Evolutionary conservation across 2,888 invertebrate genomes (phyloP), one percentile per base, ranked within the genome.

Genomic region (Philonicus albiceps): DNA sequence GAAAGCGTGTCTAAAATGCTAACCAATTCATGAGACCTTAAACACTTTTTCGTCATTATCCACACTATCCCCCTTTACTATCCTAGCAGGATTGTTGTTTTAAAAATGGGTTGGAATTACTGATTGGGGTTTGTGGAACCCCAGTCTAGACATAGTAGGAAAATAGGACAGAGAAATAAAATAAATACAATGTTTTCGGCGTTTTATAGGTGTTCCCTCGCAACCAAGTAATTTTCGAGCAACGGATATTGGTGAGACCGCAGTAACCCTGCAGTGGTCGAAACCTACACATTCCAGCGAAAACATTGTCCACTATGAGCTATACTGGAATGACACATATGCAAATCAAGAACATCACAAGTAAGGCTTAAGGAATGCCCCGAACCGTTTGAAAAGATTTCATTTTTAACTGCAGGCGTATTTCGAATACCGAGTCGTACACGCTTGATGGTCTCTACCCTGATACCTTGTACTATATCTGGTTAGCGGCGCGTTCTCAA

Each of bases 251-350:
- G 97, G 97, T 84, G 98, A 99, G 92, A 97, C 97, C 84, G 95
- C 96, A 87, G 97, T 99, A 86, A 96, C 96, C 87, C 94, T 99
- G 90, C 96, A 96, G 89, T 99, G 99, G 99, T 96, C 96, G 87
- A 95, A 96, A 90, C 99, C 99, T 22, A 95, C 96, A 88, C 97
- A 97, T 93, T 96, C 97, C 88, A 96, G 97, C 88, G 98, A 98
- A 92, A 97, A 96, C 92, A 98, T 99, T 91, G 96, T 97, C 89
- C 97, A 97, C 90, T 99, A 99, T 93, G 98, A 98, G 93, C 94
- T 99, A 31, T 98, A 98, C 92, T 99, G 98, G 97, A 99, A 99
- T 93, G 98, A 98, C 91, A 98, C 98, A 34, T 98, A 97, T 90
- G 97, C 97, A 85, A 96, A 97, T 94, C 96, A 97, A 91, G 96